Evolutionary conservation across 2,113 vertebrate species (phyloP).

Genomic region (Psittacula cyanocephala): DNA sequence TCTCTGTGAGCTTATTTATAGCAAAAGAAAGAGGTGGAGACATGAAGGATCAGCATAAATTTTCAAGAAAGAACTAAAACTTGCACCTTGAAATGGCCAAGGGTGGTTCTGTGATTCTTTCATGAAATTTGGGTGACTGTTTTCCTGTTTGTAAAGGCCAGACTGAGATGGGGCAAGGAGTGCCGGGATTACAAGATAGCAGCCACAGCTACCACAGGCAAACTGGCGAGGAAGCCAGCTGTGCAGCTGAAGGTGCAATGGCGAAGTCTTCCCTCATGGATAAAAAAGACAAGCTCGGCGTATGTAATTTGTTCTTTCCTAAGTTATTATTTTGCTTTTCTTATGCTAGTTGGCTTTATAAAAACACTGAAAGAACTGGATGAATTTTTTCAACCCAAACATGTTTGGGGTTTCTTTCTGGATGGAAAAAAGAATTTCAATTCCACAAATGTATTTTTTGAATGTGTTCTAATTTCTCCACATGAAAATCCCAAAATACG

Average conservation of each 20-base stretch:
- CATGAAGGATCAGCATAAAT: neutral
- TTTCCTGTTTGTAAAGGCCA: constrained; percentile 55
- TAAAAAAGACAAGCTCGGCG: neutral
- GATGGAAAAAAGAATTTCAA: neutral
- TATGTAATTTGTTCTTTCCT: neutral
- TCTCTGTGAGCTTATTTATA: neutral
- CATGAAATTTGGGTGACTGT: neutral
- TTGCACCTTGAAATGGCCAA: neutral
- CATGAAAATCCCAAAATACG: neutral
- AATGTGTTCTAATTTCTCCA: neutral
- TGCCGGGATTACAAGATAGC: constrained; percentile 71
- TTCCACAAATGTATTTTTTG: neutral
- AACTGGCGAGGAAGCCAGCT: constrained; percentile 64
- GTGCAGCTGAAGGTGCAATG: constrained; percentile 72
- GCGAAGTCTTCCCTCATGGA: constrained; percentile 61
- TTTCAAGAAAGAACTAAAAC: neutral
- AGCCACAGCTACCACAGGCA: constrained; percentile 63
- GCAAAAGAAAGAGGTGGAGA: neutral
- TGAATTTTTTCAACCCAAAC: neutral
- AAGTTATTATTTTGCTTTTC: neutral
- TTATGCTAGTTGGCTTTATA: neutral
- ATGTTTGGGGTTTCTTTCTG: accelerated
- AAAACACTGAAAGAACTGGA: neutral
- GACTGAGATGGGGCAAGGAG: constrained; percentile 72
- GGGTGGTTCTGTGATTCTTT: neutral